Evolutionary conservation across 2,888 invertebrate species (phyloP), one percentile per base, ranked within the genome.

Genomic region (Mesoligia furuncula): DNA sequence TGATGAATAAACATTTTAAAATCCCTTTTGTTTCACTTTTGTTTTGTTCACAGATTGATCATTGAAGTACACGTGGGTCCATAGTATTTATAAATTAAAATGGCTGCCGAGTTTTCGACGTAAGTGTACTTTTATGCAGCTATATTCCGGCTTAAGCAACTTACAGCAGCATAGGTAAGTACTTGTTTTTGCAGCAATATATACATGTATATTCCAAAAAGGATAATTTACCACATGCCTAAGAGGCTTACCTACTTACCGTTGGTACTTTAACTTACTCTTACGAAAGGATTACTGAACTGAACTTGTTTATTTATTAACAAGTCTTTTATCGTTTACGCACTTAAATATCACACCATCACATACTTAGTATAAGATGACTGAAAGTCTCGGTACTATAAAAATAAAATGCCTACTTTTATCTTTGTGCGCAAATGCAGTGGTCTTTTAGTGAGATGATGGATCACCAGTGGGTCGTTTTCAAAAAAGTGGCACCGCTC

Each of bases 1-100:
- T 80, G 83, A 85, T 85, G 87, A 85, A 83, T 79, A 87, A 85
- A 88, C 85, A 86, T 75, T 79, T 86, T 84, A 74, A 86, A 76
- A 86, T 84, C 81, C 81, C 75, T 68, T 88, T 88, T 86, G 88
- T 86, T 88, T 83, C 75, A 77, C 65, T 80, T 85, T 85, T 86
- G 76, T 83, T 86, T 83, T 84, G 77, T 79, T 85, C 75, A 81
- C 70, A 69, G 42, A 73, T 73, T 83, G 36, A 36, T 36, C 36
- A 36, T 36, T 6, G 54, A 79, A 79, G 65, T 71, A 83, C 64
- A 83, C 70, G 66, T 85, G 70, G 73, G 62, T 66, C 45, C 20
- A 67, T 67, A 72, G 66, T 85, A 66, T 72, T 64, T 78, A 70
- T 62, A 57, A 73, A 80, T 79, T 80, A 66, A 74, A 85, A 69